Evolutionary conservation across 2,113 vertebrate genomes (phyloP), one percentile per base, ranked within the genome.

Genomic region (Puntigrus tetrazona): DNA sequence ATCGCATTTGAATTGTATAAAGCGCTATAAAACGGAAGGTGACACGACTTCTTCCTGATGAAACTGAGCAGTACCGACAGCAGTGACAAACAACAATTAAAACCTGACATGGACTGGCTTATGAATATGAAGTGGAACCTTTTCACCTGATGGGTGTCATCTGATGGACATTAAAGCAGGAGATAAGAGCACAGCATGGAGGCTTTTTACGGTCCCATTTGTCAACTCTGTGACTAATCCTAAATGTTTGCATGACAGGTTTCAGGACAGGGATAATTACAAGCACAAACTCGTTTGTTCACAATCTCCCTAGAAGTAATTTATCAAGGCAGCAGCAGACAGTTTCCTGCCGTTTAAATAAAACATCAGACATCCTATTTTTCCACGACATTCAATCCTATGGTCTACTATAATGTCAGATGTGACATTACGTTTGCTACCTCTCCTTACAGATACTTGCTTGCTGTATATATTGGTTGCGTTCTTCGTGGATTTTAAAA

Each of bases 121-220:
- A n/a, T 72, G 10, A 72, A 25, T 27, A 45, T 25, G 11, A 43
- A 43, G n/a, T 27, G n/a, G n/a, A 34, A 45, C 36, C 36, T 72
- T 72, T 72, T 41, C 36, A 72, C 20, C 69, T n/a, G 36, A 72
- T 72, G 20, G 69, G 36, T 72, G 69, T 22, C 69, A 25, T 65
- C 27, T 38, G 34, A 36, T 69, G 18, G 65, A 69, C 22, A 70
- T 70, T n/a, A 41, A 41, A 41, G 9, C 22, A 70, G 20, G 41
- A 38, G 36, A 34, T 38, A 69, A 13, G 29, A 67, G 63, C 29
- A 20, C 18, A 8, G 31, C 8, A 67, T 10, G 31, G 18, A 67
- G 65, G 31, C 31, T 9, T 36, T 67, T 72, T 41, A 72, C 3
- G 2, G 14, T 27, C 72, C 47, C 43, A 47, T 75, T 7, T 75